Evolutionary conservation across 2,888 invertebrate genomes (phyloP).

Genomic region (Isotomurus palustris): DNA sequence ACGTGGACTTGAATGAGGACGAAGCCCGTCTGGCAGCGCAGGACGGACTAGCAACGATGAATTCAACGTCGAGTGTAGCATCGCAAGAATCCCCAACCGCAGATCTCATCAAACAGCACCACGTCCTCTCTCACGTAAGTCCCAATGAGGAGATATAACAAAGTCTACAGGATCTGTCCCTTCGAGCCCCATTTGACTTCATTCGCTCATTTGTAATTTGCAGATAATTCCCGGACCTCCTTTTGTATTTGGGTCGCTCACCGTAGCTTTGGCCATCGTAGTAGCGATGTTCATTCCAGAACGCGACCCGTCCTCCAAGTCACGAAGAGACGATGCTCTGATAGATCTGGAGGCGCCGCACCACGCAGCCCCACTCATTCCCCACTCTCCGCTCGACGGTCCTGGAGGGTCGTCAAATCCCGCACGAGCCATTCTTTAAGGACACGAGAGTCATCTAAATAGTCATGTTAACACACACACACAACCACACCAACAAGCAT

Average conservation of each 20-base stretch:
- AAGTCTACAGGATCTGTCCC: not conserved
- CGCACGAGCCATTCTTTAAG: too few species aligned
- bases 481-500: too few species aligned
- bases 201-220: constrained; percentile 45
- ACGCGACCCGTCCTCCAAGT: constrained; percentile 50
- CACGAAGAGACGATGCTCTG: constrained; percentile 41
- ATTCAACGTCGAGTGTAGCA: not conserved
- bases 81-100: constrained; percentile 15
- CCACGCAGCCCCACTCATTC: constrained; percentile 44
- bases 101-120: not conserved
- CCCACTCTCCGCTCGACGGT: constrained; percentile 46
- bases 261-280: constrained; percentile 91
- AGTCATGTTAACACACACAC: too few species aligned
- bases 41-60: too few species aligned
- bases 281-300: constrained; percentile 85
- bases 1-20: constrained; percentile 90
- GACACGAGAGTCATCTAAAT: too few species aligned
- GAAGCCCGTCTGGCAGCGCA: constrained; percentile 43
- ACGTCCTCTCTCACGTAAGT: constrained; percentile 2
- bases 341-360: constrained; percentile 44
- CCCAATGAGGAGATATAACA: too few species aligned
- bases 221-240: constrained; percentile 94
- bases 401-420: too few species aligned
- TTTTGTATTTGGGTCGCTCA: constrained; percentile 93
- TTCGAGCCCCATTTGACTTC: too few species aligned